phyloP scores from a whole-genome alignment of 2,888 invertebrate genomes.

The Acholoe squamosa region DNA sequence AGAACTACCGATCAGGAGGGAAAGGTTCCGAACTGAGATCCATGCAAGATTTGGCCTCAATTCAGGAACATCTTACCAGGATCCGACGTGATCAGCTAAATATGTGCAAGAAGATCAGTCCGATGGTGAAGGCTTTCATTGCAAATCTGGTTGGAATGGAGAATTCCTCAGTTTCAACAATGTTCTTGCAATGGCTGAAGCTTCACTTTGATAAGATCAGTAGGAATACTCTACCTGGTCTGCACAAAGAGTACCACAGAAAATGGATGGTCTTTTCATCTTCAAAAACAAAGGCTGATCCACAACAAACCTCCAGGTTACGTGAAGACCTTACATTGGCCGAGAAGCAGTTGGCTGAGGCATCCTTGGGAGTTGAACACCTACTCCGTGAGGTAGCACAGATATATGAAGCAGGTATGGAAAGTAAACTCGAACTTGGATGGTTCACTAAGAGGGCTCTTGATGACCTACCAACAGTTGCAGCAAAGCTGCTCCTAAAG shows the following conservation, averaged over 20 bases:
- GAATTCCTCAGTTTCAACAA: neutral
- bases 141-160: neutral
- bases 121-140: neutral
- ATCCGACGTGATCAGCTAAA: neutral
- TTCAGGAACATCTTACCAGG: neutral
- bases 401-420: constrained; percentile 59
- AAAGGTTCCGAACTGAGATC: neutral
- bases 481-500: constrained; percentile 52
- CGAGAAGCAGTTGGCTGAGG: neutral
- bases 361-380: constrained; percentile 63
- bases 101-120: neutral
- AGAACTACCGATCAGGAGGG: neutral
- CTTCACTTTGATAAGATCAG: neutral
- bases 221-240: neutral
- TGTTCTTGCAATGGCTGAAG: constrained; percentile 21
- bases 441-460: neutral
- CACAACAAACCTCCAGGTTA: neutral
- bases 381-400: constrained; percentile 65
- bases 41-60: neutral
- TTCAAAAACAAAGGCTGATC: neutral
- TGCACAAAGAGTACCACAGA: neutral
- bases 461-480: neutral
- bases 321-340: neutral
- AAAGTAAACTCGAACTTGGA: neutral
- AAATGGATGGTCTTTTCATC: neutral